Conservation (phyloP, 2,888 invertebrate genomes). For the Ormyrus nitidulus region DNA sequence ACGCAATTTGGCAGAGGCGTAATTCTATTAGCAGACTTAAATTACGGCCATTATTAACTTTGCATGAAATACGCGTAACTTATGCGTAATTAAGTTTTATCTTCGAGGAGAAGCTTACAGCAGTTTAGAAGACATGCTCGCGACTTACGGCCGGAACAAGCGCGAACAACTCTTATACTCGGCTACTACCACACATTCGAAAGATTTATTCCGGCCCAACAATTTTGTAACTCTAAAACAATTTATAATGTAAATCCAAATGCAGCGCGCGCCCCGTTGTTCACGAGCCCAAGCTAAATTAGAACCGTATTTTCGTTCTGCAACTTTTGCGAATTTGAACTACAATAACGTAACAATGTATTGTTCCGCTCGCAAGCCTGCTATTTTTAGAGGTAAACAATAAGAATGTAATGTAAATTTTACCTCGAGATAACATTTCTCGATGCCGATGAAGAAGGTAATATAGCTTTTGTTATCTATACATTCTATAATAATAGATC, state of each 20-base stretch:
- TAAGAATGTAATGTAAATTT: no score
- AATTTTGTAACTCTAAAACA: conserved; percentile 45
- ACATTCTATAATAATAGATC: no score
- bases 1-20: no score
- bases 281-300: neutral
- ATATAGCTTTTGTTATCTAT: no score
- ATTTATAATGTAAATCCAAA: conserved; percentile 50
- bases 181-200: conserved; percentile 32
- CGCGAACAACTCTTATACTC: conserved; percentile 51
- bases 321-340: no score
- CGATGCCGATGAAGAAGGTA: no score
- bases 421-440: no score
- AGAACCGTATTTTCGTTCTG: no score
- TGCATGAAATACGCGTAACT: conserved; percentile 13
- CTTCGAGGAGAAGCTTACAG: conserved; percentile 19
- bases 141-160: conserved; percentile 38
- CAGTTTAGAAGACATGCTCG: conserved; percentile 41
- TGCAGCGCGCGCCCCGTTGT: neutral
- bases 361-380: no score
- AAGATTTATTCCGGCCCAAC: conserved; percentile 45
- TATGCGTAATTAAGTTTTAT: conserved; percentile 55
- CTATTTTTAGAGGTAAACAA: no score
- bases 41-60: conserved; percentile 12
- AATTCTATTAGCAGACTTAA: neutral
- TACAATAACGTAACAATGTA: no score